These are phyloP conservation scores for Falco columbarius DNA, from an alignment of 2,797 vertebrate genomes.

Conservation along the genomic window DNA sequence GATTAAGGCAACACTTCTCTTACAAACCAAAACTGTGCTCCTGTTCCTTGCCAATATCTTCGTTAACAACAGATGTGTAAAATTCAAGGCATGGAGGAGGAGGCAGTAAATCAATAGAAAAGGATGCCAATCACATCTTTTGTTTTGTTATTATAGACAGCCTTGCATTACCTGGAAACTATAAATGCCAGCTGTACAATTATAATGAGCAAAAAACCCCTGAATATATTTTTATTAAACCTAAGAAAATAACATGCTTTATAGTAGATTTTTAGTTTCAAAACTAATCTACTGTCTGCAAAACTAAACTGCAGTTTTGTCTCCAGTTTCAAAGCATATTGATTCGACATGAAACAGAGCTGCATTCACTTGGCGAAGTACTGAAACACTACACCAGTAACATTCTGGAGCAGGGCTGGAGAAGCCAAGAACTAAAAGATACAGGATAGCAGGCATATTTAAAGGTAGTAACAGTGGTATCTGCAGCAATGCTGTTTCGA, in stretches of 20 bases:
- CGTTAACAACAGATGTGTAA: neutral
- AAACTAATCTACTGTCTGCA: neutral
- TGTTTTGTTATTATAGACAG: neutral
- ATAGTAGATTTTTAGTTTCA: neutral
- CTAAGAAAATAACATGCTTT: neutral
- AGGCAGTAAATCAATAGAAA: slow-evolving; percentile 45
- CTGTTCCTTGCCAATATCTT: slow-evolving; percentile 5
- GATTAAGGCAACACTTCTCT: slow-evolving; percentile 25
- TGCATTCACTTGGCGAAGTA: neutral
- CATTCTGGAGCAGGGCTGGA: neutral
- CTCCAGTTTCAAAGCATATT: neutral
- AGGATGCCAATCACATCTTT: slow-evolving; percentile 1
- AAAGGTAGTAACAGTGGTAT: neutral
- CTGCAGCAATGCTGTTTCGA: neutral
- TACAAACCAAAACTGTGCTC: slow-evolving; percentile 30
- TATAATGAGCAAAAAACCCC: neutral
- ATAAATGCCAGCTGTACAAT: neutral
- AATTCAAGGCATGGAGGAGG: slow-evolving; percentile 4
- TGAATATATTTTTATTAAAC: neutral
- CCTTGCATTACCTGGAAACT: neutral
- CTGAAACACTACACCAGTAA: neutral
- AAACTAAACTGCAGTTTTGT: neutral
- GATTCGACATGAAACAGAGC: neutral
- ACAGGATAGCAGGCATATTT: neutral
- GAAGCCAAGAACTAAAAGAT: neutral